Conservation (phyloP, 2,113 vertebrate species). For the Apteryx mantelli region DNA sequence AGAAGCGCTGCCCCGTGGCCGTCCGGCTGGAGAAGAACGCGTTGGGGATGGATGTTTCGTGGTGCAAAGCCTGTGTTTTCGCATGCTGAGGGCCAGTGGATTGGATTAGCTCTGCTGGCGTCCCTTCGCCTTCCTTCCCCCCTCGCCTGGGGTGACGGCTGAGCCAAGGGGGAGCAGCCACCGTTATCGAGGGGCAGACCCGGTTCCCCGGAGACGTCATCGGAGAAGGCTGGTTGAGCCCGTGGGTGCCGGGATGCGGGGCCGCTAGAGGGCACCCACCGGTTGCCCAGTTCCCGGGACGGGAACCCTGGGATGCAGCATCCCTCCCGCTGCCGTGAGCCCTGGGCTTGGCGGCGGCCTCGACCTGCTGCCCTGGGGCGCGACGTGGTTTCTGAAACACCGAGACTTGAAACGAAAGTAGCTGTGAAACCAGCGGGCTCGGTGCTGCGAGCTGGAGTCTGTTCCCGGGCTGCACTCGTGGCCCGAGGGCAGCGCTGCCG, state of each 20-base stretch:
- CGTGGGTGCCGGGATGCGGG: neutral
- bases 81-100: fast-evolving
- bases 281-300: neutral
- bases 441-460: neutral
- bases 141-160: neutral
- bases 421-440: neutral
- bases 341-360: too few relatives aligned
- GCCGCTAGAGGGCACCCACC: neutral
- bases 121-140: fast-evolving
- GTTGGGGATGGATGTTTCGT: neutral
- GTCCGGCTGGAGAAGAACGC: fast-evolving
- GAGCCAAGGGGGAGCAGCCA: neutral
- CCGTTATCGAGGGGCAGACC: too few relatives aligned
- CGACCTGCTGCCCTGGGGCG: neutral
- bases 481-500: neutral
- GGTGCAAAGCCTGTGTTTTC: neutral
- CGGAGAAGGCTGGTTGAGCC: too few relatives aligned
- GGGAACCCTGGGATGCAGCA: neutral
- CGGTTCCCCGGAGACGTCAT: neutral
- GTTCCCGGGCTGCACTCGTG: neutral
- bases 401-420: too few relatives aligned
- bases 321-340: too few relatives aligned
- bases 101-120: neutral
- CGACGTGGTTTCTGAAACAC: neutral
- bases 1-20: neutral